Evolutionary conservation across 1,140 invertebrate species (phyloP).

Genomic region (Psix sp.): DNA sequence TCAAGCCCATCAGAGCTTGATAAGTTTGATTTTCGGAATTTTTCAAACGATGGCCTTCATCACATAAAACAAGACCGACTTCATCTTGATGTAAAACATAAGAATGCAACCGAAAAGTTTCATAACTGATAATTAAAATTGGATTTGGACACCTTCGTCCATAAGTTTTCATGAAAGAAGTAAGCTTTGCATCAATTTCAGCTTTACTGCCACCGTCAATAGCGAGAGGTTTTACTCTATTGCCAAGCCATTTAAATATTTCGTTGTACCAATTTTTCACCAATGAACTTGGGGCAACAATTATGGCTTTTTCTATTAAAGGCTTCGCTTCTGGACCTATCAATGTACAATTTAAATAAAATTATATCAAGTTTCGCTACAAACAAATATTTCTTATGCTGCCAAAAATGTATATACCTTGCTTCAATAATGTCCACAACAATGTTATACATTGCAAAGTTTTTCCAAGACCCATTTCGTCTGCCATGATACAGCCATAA

Average conservation of each 20-base stretch:
- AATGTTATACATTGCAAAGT: slow-evolving; percentile 98
- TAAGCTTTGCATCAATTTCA: slow-evolving; percentile 90
- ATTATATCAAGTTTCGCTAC: not conserved
- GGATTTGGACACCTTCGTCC: slow-evolving; percentile 86
- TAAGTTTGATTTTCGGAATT: slow-evolving; percentile 99
- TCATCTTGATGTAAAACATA: slow-evolving; percentile 91
- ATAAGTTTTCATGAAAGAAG: slow-evolving; percentile 83
- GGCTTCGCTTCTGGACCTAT: slow-evolving; percentile 87
- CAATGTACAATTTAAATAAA: slow-evolving; percentile 6
- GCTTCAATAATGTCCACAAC: slow-evolving; percentile 94
- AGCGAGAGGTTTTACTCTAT: slow-evolving; percentile 88
- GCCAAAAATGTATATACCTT: slow-evolving; percentile 74
- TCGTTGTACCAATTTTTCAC: slow-evolving; percentile 99
- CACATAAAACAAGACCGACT: slow-evolving; percentile 97
- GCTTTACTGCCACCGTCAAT: slow-evolving; percentile 95
- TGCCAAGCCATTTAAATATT: slow-evolving; percentile 96
- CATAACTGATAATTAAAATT: slow-evolving; percentile 98
- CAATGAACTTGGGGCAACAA: slow-evolving; percentile 97
- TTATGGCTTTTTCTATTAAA: slow-evolving; percentile 92
- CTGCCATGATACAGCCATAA: slow-evolving; percentile 98
- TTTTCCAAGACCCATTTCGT: slow-evolving; percentile 98
- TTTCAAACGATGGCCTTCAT: slow-evolving; percentile 97
- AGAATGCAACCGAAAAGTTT: slow-evolving; percentile 97
- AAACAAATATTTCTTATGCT: slow-evolving; percentile 6
- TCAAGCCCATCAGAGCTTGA: slow-evolving; percentile 92